phyloP scores from a whole-genome alignment of 2,888 invertebrate genomes.

The Steinernema scapterisci region DNA sequence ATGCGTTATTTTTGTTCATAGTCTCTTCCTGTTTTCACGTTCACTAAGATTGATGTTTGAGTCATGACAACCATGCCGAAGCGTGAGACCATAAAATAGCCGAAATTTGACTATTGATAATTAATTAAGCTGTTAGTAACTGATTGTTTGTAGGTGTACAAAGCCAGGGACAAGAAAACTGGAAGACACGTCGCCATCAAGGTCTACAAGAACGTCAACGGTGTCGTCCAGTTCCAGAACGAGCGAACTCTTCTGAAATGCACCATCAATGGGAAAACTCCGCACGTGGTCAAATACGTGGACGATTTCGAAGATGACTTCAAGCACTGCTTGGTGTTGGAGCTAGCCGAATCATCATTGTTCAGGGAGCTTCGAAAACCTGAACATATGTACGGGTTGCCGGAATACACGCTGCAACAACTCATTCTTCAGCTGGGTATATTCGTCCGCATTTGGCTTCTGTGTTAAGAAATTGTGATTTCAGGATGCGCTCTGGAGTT shows the following conservation, averaged over 20 bases:
- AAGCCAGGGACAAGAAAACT: neutral
- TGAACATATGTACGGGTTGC: neutral
- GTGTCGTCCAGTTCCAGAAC: neutral
- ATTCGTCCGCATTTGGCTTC: neutral
- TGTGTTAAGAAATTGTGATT: neutral
- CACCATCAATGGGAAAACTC: neutral
- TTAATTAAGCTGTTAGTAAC: neutral
- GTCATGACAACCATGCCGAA: no score
- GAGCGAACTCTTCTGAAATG: neutral
- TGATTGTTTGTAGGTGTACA: neutral
- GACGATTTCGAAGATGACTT: constrained; percentile 6
- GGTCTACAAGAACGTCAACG: constrained; percentile 2
- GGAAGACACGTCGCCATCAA: neutral
- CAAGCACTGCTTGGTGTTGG: neutral
- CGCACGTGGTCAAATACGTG: neutral
- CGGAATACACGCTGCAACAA: constrained; percentile 6
- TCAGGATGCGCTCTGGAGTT: neutral
- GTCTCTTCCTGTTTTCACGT: no score
- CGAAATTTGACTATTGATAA: neutral
- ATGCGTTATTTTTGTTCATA: no score
- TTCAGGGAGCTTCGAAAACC: neutral
- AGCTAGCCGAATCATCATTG: neutral
- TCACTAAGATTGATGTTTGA: no score
- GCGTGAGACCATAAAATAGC: no score
- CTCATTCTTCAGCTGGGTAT: neutral